phyloP scores from a whole-genome alignment of 1,140 invertebrate species.

The Heliconius melpomene region DNA sequence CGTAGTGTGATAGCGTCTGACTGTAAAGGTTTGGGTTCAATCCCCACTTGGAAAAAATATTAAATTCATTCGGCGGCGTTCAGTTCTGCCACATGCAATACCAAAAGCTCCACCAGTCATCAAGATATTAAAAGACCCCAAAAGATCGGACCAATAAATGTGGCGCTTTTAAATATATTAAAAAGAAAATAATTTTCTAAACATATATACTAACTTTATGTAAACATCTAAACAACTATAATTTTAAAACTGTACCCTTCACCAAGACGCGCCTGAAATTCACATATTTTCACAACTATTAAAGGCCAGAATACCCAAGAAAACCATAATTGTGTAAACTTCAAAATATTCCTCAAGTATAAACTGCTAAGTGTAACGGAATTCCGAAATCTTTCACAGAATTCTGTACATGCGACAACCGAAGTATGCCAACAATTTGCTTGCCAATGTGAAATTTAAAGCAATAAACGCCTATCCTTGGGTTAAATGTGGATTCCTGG shows the following conservation, averaged over 20 bases:
- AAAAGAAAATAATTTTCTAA: too few relatives aligned
- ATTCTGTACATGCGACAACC: slow-evolving; percentile 22
- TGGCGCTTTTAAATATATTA: too few relatives aligned
- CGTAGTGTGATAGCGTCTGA: too few relatives aligned
- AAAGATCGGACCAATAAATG: too few relatives aligned
- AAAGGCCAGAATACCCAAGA: slow-evolving; percentile 14
- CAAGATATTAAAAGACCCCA: too few relatives aligned
- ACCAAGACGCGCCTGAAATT: background rate
- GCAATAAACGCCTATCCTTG: slow-evolving; percentile 30
- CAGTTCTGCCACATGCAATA: too few relatives aligned
- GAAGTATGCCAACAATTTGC: slow-evolving; percentile 27
- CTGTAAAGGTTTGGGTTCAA: too few relatives aligned
- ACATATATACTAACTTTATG: background rate
- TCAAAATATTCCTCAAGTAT: slow-evolving; percentile 18
- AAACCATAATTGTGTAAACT: slow-evolving; percentile 17
- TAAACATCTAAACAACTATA: background rate
- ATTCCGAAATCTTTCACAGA: slow-evolving; percentile 24
- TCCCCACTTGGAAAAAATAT: too few relatives aligned
- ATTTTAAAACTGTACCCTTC: background rate
- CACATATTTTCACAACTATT: background rate
- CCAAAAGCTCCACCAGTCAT: too few relatives aligned
- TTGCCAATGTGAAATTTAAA: slow-evolving; percentile 33
- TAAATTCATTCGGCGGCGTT: too few relatives aligned
- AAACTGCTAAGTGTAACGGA: slow-evolving; percentile 19
- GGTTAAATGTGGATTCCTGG: slow-evolving; percentile 5